Evolutionary conservation across 2,113 vertebrate genomes (phyloP).

Genomic region (Recurvirostra avosetta): DNA sequence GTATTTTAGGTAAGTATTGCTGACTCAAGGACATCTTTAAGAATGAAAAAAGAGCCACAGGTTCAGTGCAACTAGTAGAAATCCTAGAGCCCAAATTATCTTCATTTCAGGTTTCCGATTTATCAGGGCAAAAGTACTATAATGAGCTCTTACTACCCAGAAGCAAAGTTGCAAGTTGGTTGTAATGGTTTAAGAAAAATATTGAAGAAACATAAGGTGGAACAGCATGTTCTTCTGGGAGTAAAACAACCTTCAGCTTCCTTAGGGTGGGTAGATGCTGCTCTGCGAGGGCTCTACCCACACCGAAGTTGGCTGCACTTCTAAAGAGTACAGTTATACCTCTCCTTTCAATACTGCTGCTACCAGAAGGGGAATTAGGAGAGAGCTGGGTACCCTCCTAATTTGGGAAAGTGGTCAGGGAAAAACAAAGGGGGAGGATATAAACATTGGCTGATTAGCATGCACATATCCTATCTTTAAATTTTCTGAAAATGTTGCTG

Average conservation of each 20-base stretch:
- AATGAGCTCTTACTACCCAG: neutral
- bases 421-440: neutral
- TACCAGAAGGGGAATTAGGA: neutral
- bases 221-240: neutral
- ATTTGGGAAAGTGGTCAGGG: neutral
- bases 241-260: neutral
- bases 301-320: neutral
- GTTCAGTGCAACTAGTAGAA: neutral
- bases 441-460: neutral
- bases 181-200: neutral
- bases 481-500: neutral
- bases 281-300: neutral
- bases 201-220: neutral
- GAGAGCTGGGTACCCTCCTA: neutral
- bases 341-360: neutral
- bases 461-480: rapidly evolving
- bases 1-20: neutral
- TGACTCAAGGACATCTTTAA: neutral
- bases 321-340: neutral
- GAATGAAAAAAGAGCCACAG: neutral
- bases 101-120: neutral
- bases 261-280: neutral
- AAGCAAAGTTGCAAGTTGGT: neutral
- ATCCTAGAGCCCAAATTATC: neutral
- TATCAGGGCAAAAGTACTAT: neutral